A percentile compares a stretch with the other conserved stretches of the same genome.
Evolutionary conservation across 2,797 vertebrate species (phyloP).

Genomic region (Aselliscus stoliczkanus): DNA sequence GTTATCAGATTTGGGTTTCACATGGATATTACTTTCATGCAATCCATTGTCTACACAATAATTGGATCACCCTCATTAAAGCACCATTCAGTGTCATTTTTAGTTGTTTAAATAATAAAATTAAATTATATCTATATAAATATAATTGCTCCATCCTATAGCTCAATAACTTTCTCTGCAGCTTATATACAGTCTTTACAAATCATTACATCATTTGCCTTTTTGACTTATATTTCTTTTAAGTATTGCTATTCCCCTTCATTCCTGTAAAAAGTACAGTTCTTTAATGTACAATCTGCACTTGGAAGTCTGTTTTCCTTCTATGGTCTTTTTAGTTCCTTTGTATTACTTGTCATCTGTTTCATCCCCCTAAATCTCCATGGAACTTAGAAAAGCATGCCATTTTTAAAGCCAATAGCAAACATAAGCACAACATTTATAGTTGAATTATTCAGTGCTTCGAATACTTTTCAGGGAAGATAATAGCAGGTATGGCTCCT

Average conservation of each 20-base stretch:
- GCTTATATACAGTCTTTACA: not conserved
- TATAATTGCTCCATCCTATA: not conserved
- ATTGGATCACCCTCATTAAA: not conserved
- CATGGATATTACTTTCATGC: not conserved
- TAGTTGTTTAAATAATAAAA: not conserved
- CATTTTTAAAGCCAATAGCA: not conserved
- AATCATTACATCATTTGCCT: not conserved
- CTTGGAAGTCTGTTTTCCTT: not conserved
- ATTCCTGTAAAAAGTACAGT: not conserved
- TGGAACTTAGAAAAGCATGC: not conserved
- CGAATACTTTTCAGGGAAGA: not conserved
- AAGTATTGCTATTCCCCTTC: not conserved
- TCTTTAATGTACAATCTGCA: not conserved
- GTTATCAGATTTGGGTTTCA: not conserved
- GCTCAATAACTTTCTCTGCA: not conserved
- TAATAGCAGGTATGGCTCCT: conserved; percentile 28
- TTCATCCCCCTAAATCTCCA: not conserved
- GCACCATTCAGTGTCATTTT: not conserved
- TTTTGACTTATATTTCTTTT: not conserved
- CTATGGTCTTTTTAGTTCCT: not conserved
- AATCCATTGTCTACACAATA: not conserved
- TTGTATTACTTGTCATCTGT: not conserved
- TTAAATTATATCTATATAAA: not conserved
- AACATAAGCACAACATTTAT: not conserved
- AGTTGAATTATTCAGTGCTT: conserved; percentile 46